Base-by-base conservation (phyloP, 2,113 vertebrate species). In the Seriola rivoliana region DNA sequence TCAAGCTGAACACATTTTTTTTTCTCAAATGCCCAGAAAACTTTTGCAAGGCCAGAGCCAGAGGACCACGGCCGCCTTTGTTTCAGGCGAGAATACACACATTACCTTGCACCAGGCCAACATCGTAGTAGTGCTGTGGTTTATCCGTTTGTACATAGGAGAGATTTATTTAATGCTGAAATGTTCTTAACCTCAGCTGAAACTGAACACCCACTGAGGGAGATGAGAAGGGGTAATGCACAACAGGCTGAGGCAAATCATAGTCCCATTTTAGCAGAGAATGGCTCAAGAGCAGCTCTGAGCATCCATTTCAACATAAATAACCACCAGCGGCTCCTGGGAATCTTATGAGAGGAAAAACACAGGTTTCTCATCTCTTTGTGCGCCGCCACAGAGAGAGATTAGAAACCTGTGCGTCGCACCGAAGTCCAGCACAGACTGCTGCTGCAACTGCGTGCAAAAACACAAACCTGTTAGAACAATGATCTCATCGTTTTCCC, bases 401-500 rank as follows among this genome's bases (percentile, higher is more conserved):
- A 42, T 42, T 42, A 10, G 8, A 42, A 11, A 42, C 40, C 40
- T 42, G 40, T 10, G 71, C 32, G 63, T 80, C 73, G 59, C 16
- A n/a, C 62, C 23, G 10, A 34, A 25, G 42, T 69, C 76, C 71
- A 72, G 58, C 9, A 25, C 72, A 40, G 29, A 5, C 44, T 48
- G 48, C 55, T 34, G 54, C 54, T 14, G 12, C 29, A 29, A 9
- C 75, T 73, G 76, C 72, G 65, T 79, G 74, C 83, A 83, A 71
- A 21, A 55, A 23, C 65, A 72, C 14, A 86, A 67, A 91, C 80
- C 89, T 89, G 88, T 87, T 85, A 73, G 62, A 91, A 89, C 81
- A 88, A 90, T 89, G 87, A 92, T 80, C 80, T 92, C 89, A 88
- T 89, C 87, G 66, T 42, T 70, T 75, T 29, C 40, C 52, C 48